phyloP scores from a whole-genome alignment of 2,797 vertebrate genomes.

The Siniperca scherzeri region DNA sequence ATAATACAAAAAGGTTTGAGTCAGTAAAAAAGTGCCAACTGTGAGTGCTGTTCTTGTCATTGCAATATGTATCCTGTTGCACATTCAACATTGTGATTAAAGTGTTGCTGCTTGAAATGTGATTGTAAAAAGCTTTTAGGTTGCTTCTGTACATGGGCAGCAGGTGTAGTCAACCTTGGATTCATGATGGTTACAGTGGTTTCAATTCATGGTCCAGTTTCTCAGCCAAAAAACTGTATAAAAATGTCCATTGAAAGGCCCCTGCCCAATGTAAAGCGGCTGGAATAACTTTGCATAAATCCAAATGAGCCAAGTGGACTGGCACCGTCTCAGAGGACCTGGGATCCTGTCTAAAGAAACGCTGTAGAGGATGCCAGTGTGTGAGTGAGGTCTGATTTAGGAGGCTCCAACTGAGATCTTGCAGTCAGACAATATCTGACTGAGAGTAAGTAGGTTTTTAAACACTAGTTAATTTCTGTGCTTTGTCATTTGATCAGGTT shows the following conservation, averaged over 20 bases:
- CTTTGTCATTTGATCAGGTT: not conserved
- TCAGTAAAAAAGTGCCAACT: not conserved
- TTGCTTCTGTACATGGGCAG: no score
- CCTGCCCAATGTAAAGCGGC: conserved; percentile 53
- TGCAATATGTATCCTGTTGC: not conserved
- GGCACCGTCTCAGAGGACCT: conserved; percentile 38
- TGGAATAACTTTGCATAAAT: conserved; percentile 51
- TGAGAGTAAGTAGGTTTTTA: no score
- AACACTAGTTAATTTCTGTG: not conserved
- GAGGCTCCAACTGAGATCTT: conserved; percentile 42
- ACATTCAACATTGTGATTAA: no score
- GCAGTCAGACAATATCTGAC: not conserved
- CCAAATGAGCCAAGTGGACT: conserved; percentile 47
- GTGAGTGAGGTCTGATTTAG: conserved; percentile 49
- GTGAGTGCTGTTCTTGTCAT: not conserved
- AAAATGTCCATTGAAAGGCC: conserved; percentile 31
- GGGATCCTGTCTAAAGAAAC: conserved; percentile 43
- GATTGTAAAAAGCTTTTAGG: no score
- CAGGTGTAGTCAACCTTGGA: no score
- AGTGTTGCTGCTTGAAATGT: no score
- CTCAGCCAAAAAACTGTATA: no score
- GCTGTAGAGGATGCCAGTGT: conserved; percentile 32
- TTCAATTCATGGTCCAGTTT: no score
- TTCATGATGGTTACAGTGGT: no score
- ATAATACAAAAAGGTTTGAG: not conserved